These are phyloP conservation scores for Molorchus minor DNA, from an alignment of 2,888 invertebrate species.

Conservation along the genomic window DNA sequence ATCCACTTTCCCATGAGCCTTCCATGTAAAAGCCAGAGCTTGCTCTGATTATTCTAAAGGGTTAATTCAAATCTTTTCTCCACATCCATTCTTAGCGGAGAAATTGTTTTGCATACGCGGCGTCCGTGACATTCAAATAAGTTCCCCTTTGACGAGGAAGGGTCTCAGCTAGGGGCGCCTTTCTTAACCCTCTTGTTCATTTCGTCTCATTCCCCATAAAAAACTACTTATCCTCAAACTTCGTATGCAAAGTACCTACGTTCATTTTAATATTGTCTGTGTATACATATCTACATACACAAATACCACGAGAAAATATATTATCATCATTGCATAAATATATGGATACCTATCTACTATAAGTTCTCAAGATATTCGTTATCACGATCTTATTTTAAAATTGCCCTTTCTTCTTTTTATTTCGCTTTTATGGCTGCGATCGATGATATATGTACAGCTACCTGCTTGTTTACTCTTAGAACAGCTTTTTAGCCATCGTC, in stretches of 20 bases:
- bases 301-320: too few species aligned
- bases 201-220: conserved; percentile 27
- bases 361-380: too few species aligned
- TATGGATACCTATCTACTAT: too few species aligned
- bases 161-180: conserved; percentile 38
- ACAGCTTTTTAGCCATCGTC: too few species aligned
- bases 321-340: too few species aligned
- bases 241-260: conserved; percentile 36
- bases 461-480: too few species aligned
- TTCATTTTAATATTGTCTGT: conserved; percentile 34
- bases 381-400: too few species aligned
- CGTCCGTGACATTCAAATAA: conserved; percentile 36
- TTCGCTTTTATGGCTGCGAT: too few species aligned
- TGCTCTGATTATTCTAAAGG: conserved; percentile 30
- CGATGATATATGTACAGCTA: too few species aligned
- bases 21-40: too few species aligned
- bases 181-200: conserved; percentile 26
- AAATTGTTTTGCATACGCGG: conserved; percentile 37
- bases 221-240: conserved; percentile 33
- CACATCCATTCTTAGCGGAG: conserved; percentile 16
- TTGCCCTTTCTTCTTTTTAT: too few species aligned
- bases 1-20: too few species aligned
- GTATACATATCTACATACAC: conserved; percentile 7
- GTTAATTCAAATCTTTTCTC: conserved; percentile 29
- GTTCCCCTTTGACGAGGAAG: conserved; percentile 35